A percentile compares a stretch with the other conserved stretches of the same genome.
These are phyloP conservation scores for Glomeris maerens DNA, from an alignment of 1,140 invertebrate species.

Conservation along the genomic window DNA sequence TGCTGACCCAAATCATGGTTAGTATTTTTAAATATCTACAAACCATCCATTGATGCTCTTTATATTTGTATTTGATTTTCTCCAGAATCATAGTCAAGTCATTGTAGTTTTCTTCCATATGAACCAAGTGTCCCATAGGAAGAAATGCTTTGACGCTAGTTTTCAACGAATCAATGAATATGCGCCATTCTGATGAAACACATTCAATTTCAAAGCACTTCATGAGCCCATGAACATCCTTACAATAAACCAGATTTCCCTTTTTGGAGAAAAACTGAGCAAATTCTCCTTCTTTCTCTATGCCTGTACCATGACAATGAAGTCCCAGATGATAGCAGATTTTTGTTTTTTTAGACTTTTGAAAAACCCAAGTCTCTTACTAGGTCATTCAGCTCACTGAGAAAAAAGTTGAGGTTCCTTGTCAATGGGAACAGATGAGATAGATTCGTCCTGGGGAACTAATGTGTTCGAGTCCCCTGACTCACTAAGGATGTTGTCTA, in stretches of 20 bases:
- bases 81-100: constrained; percentile 14
- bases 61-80: constrained; percentile 13
- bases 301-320: constrained; percentile 15
- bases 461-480: constrained; percentile 5
- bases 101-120: constrained; percentile 12
- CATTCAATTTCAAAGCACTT: constrained; percentile 15
- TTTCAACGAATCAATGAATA: constrained; percentile 12
- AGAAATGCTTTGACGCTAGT: constrained; percentile 13
- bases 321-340: constrained; percentile 4
- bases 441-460: constrained; percentile 7
- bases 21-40: constrained; percentile 23
- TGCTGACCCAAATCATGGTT: constrained; percentile 24
- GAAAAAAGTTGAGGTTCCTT: constrained; percentile 9
- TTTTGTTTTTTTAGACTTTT: constrained; percentile 4
- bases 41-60: constrained; percentile 13
- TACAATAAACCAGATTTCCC: constrained; percentile 13
- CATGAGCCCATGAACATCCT: constrained; percentile 14
- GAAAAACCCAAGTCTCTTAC: constrained; percentile 5
- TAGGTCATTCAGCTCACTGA: constrained; percentile 5
- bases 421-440: constrained; percentile 1
- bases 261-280: constrained; percentile 13
- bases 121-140: constrained; percentile 12
- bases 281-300: constrained; percentile 13
- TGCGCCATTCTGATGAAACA: constrained; percentile 11
- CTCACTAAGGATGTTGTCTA: constrained; percentile 7